phyloP scores from a whole-genome alignment of 2,888 invertebrate genomes.

The Zygogramma bicolorata region DNA sequence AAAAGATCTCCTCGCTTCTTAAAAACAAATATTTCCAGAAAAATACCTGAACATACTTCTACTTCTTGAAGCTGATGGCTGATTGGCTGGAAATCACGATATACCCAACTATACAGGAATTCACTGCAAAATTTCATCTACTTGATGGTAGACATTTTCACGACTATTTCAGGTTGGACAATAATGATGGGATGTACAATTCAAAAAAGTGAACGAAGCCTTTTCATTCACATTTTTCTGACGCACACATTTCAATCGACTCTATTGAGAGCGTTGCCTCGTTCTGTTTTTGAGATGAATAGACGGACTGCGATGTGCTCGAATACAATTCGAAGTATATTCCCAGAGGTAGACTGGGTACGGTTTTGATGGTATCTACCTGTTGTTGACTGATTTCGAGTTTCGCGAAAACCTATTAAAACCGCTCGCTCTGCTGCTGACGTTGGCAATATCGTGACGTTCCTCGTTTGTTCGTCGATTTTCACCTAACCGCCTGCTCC shows the following conservation, averaged over 20 bases:
- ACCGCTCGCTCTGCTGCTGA: not conserved
- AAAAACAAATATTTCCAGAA: no score
- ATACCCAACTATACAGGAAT: no score
- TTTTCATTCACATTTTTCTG: not conserved
- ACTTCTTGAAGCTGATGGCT: no score
- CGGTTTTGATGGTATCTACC: no score
- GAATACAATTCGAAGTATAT: not conserved
- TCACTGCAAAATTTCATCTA: no score
- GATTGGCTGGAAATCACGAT: no score
- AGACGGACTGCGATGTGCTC: not conserved
- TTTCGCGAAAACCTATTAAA: slow-evolving; percentile 2
- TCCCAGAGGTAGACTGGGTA: no score
- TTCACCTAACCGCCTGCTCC: not conserved
- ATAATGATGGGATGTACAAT: not conserved
- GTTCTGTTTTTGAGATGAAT: slow-evolving; percentile 1
- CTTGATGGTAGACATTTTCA: no score
- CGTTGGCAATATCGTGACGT: not conserved
- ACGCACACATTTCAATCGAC: not conserved
- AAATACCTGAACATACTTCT: no score
- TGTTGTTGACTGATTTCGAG: slow-evolving; percentile 4
- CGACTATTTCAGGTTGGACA: no score
- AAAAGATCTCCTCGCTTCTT: no score
- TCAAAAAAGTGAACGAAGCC: not conserved
- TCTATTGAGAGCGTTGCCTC: not conserved
- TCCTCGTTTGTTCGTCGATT: not conserved